Evolutionary conservation across 2,113 vertebrate genomes (phyloP).

Genomic region (Calypte anna): DNA sequence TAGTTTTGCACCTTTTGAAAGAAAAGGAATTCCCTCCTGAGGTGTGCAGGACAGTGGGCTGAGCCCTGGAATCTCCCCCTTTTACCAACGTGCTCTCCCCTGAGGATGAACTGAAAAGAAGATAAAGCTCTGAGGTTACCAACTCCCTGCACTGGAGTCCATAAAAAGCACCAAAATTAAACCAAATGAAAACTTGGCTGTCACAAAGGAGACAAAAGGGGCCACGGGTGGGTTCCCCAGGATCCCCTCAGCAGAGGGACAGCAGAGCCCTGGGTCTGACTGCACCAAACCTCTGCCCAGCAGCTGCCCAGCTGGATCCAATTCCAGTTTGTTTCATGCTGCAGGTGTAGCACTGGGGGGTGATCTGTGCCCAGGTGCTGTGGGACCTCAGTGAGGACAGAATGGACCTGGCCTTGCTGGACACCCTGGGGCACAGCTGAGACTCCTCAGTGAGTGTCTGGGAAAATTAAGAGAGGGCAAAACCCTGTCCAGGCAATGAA

Average conservation of each 20-base stretch:
- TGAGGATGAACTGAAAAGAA: background rate
- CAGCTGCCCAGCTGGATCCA: too few relatives aligned
- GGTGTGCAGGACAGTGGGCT: background rate
- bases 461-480: background rate
- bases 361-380: background rate
- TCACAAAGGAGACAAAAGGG: background rate
- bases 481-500: accelerated
- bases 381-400: background rate
- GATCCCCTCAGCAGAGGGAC: background rate
- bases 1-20: background rate
- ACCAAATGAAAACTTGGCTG: background rate
- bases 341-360: too few relatives aligned
- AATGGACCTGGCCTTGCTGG: accelerated
- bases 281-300: background rate
- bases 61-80: background rate
- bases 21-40: background rate
- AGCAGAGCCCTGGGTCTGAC: accelerated
- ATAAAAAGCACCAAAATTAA: background rate
- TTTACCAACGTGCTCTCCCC: background rate
- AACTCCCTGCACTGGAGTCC: accelerated
- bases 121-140: background rate
- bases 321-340: background rate
- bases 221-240: too few relatives aligned
- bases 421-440: background rate
- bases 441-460: background rate